phyloP scores from a whole-genome alignment of 2,888 invertebrate species.

The Aphidoletes aphidimyza region DNA sequence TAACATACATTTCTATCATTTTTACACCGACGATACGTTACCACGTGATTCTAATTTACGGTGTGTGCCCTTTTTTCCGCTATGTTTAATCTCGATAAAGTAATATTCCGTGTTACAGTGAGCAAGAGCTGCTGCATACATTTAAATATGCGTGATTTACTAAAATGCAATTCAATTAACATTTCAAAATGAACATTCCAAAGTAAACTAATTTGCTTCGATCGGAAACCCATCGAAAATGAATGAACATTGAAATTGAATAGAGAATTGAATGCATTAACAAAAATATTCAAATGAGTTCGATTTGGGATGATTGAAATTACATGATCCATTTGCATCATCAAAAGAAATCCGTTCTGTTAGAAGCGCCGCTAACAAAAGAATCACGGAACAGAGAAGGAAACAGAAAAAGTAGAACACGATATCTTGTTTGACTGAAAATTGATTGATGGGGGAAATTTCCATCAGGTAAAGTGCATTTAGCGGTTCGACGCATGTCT shows the following conservation, averaged over 20 bases:
- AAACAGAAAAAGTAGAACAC: conserved; percentile 2
- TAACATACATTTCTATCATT: conserved; percentile 37
- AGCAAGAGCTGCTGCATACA: background rate
- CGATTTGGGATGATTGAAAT: background rate
- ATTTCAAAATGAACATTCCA: background rate
- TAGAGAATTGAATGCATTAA: background rate
- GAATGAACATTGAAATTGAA: background rate
- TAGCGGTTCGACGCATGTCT: background rate
- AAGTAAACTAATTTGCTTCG: background rate
- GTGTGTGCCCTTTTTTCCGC: conserved; percentile 34
- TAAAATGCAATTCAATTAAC: conserved; percentile 40
- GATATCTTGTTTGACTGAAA: background rate
- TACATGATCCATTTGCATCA: conserved; percentile 48
- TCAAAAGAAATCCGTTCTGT: background rate
- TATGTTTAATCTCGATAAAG: background rate
- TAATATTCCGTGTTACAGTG: background rate
- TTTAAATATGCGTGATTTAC: conserved; percentile 29
- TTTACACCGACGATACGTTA: too few relatives aligned
- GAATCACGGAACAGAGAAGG: background rate
- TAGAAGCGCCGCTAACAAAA: background rate
- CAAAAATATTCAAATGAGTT: conserved; percentile 18
- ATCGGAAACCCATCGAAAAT: too few relatives aligned
- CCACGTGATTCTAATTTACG: conserved; percentile 15
- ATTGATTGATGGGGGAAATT: conserved; percentile 21
- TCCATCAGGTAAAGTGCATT: background rate